Conservation (phyloP, 2,797 vertebrate species). For the Hoplostethus mediterraneus region DNA sequence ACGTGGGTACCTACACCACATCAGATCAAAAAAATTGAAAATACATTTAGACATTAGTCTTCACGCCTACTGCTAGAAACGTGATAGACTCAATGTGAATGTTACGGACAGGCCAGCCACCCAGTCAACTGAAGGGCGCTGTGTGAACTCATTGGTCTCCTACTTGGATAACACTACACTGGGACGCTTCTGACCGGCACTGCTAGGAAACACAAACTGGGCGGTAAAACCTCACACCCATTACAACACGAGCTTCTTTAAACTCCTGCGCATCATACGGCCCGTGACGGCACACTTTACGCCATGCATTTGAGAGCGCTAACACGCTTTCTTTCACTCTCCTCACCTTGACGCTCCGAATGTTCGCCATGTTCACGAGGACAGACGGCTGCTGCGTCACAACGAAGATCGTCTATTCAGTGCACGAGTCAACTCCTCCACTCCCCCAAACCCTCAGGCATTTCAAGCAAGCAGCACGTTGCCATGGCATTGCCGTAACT, state of each 20-base stretch:
- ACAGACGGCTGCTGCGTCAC: slow-evolving; percentile 36
- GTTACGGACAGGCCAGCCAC: not conserved
- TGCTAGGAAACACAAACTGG: not conserved
- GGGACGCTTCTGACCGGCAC: not conserved
- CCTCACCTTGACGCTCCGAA: slow-evolving; percentile 87
- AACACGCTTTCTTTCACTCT: not conserved
- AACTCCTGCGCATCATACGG: accelerated
- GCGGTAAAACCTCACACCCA: accelerated
- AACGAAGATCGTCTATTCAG: slow-evolving; percentile 18
- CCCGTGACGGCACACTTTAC: accelerated
- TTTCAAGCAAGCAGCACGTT: too few relatives aligned
- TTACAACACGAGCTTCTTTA: accelerated
- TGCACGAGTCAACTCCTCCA: not conserved
- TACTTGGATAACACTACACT: not conserved
- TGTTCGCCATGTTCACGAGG: slow-evolving; percentile 82
- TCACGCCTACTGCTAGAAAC: not conserved
- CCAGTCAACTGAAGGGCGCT: slow-evolving; percentile 7
- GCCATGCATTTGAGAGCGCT: not conserved
- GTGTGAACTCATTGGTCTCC: not conserved
- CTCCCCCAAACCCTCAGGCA: too few relatives aligned
- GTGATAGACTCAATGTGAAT: not conserved
- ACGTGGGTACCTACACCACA: too few relatives aligned
- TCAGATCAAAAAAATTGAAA: too few relatives aligned
- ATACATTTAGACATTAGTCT: not conserved
- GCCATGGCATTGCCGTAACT: too few relatives aligned